Percentiles rank a stretch among this genome's conserved stretches.
phyloP scores from a whole-genome alignment of 2,888 invertebrate genomes.

The Nomada fucata region DNA sequence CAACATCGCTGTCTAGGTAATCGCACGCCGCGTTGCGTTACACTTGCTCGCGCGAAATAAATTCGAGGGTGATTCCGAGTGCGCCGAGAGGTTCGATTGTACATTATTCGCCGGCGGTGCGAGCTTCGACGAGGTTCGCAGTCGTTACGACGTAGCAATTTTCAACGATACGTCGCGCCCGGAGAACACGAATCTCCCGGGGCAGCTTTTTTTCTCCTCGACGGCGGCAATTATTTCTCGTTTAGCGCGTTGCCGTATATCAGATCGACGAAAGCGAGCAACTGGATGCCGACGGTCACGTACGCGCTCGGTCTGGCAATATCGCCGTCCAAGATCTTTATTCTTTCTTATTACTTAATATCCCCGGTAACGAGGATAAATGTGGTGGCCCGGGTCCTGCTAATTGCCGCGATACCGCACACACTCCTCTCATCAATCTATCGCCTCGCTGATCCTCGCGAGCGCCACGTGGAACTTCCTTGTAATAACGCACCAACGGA shows the following conservation, averaged over 20 bases:
- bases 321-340: constrained; percentile 71
- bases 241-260: constrained; percentile 71
- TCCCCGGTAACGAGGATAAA: constrained; percentile 74
- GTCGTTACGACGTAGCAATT: neutral
- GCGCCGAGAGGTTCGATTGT: too few species aligned
- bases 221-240: constrained; percentile 72
- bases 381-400: constrained; percentile 55
- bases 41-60: neutral
- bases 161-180: neutral
- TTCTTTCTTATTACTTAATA: constrained; percentile 77
- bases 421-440: constrained; percentile 56
- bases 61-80: neutral
- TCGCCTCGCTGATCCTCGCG: constrained; percentile 8
- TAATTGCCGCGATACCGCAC: constrained; percentile 67
- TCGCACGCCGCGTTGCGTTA: too few species aligned
- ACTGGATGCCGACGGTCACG: constrained; percentile 72
- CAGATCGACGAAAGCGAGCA: constrained; percentile 66
- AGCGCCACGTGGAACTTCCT: constrained; percentile 28
- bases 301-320: constrained; percentile 68
- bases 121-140: neutral
- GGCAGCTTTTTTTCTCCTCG: constrained; percentile 22
- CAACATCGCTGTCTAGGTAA: too few species aligned
- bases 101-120: neutral
- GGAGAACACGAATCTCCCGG: constrained; percentile 6
- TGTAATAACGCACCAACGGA: neutral